Base-by-base conservation (phyloP, 2,797 vertebrate species). In the Cryptoblepharus egeriae region DNA sequence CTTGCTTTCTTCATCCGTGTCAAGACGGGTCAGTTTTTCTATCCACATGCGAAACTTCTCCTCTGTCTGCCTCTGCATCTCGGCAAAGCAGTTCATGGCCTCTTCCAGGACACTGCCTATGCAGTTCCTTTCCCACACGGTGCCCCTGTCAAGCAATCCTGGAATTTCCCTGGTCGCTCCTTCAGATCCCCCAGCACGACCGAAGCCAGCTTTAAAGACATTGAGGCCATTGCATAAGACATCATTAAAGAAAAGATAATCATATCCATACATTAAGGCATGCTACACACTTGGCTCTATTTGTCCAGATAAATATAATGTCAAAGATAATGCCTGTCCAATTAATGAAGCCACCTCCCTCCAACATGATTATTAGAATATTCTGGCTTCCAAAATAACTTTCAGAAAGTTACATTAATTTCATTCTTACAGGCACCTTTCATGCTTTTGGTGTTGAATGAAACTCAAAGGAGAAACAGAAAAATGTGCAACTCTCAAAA, bases 161-260 rank as follows among this genome's bases (percentile, higher is more conserved):
- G 96, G 96, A 95, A 97, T 97, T 96, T 97, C 96, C 95, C 96
- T 96, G 93, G 96, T 95, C 84, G 94, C 94, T 97, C 97, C 96
- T 96, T 97, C 96, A 96, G 96, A 96, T 96, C 95, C 96, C 95
- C 96, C 96, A 94, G 96, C 95, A 96, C 93, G 96, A 96, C 94
- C 95, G 96, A 97, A 97, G 97, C 94, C 97, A 98, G 97, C 97
- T 98, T 98, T 97, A 98, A 98, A 98, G 96, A 98, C 97, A 98
- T 94, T 97, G 97, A 97, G 97, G 92, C 92, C 93, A 95, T 92
- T 85, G 93, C 90, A 93, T 95, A 93, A 95, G 92, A 95, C 76
- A 93, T 90, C 85, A 58, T 93, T 90, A 93, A 93, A 89, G 81
- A 90, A 72, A 80, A 93, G 74, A 93, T 94, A 85, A 93, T 16